Evolutionary conservation across 2,888 invertebrate species (phyloP).

Genomic region (Machimus atricapillus): DNA sequence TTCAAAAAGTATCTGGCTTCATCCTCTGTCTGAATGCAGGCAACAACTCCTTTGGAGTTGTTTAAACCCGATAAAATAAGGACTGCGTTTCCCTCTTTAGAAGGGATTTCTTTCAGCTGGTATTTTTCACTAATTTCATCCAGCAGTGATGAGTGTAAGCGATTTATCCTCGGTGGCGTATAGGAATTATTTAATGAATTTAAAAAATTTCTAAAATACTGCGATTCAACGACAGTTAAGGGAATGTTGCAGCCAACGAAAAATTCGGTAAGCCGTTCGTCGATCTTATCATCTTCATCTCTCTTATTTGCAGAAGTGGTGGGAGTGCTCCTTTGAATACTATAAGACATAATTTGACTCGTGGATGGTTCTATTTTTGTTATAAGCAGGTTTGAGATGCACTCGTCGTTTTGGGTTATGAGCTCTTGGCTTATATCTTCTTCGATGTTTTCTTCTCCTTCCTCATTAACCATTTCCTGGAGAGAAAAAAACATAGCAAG

Average conservation of each 20-base stretch:
- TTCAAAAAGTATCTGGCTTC: neutral
- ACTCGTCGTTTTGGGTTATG: neutral
- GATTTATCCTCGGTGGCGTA: neutral
- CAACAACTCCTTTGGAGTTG: slow-evolving; percentile 8
- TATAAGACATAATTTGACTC: neutral
- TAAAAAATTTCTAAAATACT: neutral
- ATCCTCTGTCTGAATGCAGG: neutral
- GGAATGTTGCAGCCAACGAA: neutral
- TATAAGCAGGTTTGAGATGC: neutral
- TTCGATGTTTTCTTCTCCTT: neutral
- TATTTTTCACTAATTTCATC: neutral
- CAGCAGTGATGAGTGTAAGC: neutral
- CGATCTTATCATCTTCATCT: neutral
- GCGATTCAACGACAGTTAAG: neutral
- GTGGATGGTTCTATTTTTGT: neutral
- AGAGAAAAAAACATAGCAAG: neutral
- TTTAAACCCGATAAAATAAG: neutral
- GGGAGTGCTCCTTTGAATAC: neutral
- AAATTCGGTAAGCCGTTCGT: neutral
- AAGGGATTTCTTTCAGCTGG: neutral
- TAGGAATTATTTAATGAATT: neutral
- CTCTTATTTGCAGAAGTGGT: neutral
- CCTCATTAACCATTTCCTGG: neutral
- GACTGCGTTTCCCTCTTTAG: neutral
- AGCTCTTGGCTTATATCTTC: neutral